These are phyloP conservation scores for Augochlora pura DNA, from an alignment of 1,140 invertebrate species.

Conservation along the genomic window DNA sequence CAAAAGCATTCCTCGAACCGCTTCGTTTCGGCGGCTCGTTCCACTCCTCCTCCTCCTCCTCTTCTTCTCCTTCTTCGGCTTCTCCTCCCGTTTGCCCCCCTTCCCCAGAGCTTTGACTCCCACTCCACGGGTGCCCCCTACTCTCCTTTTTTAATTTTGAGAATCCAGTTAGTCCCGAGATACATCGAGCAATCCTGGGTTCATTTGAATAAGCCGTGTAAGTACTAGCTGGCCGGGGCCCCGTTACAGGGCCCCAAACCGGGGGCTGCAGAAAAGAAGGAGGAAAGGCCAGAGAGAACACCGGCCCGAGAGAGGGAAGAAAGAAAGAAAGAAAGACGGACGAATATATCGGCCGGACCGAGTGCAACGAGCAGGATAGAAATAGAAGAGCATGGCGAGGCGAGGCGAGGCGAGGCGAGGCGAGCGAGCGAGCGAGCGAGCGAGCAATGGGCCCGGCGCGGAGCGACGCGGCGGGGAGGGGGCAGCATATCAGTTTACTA, in stretches of 20 bases:
- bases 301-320: neutral
- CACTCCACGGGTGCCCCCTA: constrained; percentile 1
- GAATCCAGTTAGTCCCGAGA: constrained; percentile 76
- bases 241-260: constrained; percentile 44
- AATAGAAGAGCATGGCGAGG: constrained; percentile 15
- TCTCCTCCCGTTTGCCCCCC: constrained; percentile 35
- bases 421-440: constrained; percentile 10
- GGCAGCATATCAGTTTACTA: constrained; percentile 71
- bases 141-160: constrained; percentile 77
- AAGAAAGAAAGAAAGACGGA: too few species aligned
- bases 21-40: constrained; percentile 32
- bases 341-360: constrained; percentile 12
- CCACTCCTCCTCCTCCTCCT: neutral
- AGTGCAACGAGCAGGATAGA: constrained; percentile 39
- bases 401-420: too few species aligned
- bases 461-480: constrained; percentile 21
- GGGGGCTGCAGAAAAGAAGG: constrained; percentile 60
- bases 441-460: neutral
- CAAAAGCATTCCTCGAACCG: constrained; percentile 40
- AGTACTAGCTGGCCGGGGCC: constrained; percentile 66
- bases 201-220: constrained; percentile 79
- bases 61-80: constrained; percentile 41
- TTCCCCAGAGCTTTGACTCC: neutral
- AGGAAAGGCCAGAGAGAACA: constrained; percentile 6
- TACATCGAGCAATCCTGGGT: constrained; percentile 73